phyloP scores from a whole-genome alignment of 1,140 invertebrate species.

The Drosophila eugracilis region DNA sequence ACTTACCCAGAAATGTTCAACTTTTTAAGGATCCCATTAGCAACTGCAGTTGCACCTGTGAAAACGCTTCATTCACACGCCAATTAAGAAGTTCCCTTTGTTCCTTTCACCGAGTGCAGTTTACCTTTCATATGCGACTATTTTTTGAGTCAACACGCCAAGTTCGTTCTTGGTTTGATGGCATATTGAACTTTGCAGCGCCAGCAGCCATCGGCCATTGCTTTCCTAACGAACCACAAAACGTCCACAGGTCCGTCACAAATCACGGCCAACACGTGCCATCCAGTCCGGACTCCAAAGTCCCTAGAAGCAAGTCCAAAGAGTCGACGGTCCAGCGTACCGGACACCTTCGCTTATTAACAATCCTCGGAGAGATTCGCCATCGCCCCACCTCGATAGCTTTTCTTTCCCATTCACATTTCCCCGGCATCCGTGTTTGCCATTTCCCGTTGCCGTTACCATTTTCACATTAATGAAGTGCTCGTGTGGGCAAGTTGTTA shows the following conservation, averaged over 20 bases:
- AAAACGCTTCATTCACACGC: not conserved
- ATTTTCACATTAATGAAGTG: constrained; percentile 77
- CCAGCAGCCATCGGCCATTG: constrained; percentile 4
- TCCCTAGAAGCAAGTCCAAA: too few species aligned
- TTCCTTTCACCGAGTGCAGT: constrained; percentile 2
- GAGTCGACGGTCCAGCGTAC: constrained; percentile 21
- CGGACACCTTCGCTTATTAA: constrained; percentile 73
- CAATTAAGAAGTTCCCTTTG: constrained; percentile 7
- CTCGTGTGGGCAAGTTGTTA: constrained; percentile 60
- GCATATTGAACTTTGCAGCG: constrained; percentile 71
- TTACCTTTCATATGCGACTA: constrained; percentile 21
- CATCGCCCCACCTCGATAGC: constrained; percentile 16
- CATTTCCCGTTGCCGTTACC: constrained; percentile 51
- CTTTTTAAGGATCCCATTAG: not conserved
- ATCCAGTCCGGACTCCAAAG: constrained; percentile 9
- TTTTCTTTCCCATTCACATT: constrained; percentile 36
- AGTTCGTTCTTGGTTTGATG: constrained; percentile 48
- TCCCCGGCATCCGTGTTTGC: constrained; percentile 41
- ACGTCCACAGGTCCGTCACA: constrained; percentile 40
- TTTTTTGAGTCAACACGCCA: constrained; percentile 62
- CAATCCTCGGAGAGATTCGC: constrained; percentile 61
- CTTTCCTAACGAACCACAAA: constrained; percentile 70
- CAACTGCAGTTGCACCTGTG: not conserved
- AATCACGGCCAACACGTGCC: constrained; percentile 70
- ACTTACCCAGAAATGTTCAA: too few species aligned